phyloP scores from a whole-genome alignment of 30 jellyfish, hydroid and myxozoan species.

The Pelagia noctiluca region DNA sequence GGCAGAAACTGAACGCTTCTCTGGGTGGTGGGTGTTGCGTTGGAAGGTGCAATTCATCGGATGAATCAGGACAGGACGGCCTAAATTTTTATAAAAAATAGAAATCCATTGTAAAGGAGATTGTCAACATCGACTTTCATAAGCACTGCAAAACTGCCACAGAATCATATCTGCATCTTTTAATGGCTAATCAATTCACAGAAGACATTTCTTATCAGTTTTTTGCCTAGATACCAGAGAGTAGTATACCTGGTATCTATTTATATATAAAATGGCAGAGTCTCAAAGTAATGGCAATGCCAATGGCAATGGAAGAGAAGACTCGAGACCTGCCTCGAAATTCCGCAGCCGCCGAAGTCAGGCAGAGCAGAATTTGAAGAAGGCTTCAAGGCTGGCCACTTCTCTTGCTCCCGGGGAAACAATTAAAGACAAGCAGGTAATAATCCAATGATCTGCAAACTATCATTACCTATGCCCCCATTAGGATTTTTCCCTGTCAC shows the following conservation, averaged over 20 bases:
- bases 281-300: constrained; percentile 32
- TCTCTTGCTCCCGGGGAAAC: constrained; percentile 87
- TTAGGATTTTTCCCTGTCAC: background rate
- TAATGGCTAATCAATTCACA: no score
- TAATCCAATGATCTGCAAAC: background rate
- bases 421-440: constrained; percentile 81
- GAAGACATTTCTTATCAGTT: background rate
- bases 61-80: background rate
- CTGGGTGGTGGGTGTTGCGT: background rate
- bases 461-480: background rate
- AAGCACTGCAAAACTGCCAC: background rate
- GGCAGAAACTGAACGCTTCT: background rate
- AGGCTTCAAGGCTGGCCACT: constrained; percentile 71
- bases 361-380: constrained; percentile 62
- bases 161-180: background rate
- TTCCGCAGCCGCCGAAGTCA: constrained; percentile 68
- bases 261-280: constrained; percentile 51
- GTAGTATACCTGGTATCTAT: background rate
- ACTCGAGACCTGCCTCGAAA: constrained; percentile 54
- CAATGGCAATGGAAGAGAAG: constrained; percentile 29
- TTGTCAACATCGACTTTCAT: background rate
- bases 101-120: background rate
- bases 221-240: background rate
- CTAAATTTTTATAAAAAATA: no score
- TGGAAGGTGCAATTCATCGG: background rate